Evolutionary conservation across 2,113 vertebrate genomes (phyloP).

Genomic region (Fulmarus glacialis): DNA sequence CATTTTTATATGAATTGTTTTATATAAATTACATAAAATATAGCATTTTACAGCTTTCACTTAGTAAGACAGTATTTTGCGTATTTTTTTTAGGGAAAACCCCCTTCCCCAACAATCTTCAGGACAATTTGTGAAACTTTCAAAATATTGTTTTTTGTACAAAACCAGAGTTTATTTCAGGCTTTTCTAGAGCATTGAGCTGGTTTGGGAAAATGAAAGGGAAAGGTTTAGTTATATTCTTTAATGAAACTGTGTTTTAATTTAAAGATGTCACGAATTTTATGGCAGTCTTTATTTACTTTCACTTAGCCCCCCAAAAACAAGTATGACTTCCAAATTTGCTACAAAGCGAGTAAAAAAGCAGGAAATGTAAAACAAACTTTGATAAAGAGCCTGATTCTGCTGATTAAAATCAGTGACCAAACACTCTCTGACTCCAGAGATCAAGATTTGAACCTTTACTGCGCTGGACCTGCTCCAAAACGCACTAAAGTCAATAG

Average conservation of each 20-base stretch:
- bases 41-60: not conserved
- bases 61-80: not conserved
- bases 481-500: conserved; percentile 2
- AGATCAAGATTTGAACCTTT: conserved; percentile 43
- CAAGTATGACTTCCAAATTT: conserved; percentile 43
- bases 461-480: conserved; percentile 23
- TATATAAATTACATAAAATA: not conserved
- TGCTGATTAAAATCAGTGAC: conserved; percentile 49
- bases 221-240: not conserved
- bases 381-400: conserved; percentile 40
- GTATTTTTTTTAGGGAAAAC: not conserved
- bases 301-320: not conserved
- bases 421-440: conserved; percentile 5
- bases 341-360: conserved; percentile 13
- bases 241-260: conserved; percentile 24
- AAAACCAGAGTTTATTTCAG: not conserved
- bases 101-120: not conserved
- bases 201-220: not conserved
- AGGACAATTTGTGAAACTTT: not conserved
- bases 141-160: not conserved
- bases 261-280: conserved; percentile 37
- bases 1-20: not conserved
- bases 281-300: conserved; percentile 39
- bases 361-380: conserved; percentile 44
- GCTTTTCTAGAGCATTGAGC: not conserved